These are phyloP conservation scores for Pyrrhia umbra DNA, from an alignment of 2,888 invertebrate species.

Conservation along the genomic window DNA sequence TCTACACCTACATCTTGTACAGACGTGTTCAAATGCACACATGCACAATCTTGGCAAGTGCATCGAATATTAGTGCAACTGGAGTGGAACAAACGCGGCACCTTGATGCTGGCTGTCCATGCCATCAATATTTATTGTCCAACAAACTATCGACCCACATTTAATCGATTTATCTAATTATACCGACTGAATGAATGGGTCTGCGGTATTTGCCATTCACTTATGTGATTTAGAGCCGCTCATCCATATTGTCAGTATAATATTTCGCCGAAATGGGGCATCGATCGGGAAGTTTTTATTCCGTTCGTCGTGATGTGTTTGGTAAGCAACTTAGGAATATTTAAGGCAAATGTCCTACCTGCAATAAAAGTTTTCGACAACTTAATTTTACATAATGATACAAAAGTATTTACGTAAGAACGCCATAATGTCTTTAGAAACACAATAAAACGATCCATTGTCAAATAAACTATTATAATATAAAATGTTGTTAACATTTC, in stretches of 20 bases:
- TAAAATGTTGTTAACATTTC: too few relatives aligned
- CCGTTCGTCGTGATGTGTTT: neutral
- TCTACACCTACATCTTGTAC: neutral
- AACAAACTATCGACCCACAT: slow-evolving; percentile 54
- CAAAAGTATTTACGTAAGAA: slow-evolving; percentile 4
- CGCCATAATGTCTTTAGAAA: slow-evolving; percentile 12
- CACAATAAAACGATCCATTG: slow-evolving; percentile 24
- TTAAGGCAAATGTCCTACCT: too few relatives aligned
- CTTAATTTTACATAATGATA: neutral
- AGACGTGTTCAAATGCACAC: slow-evolving; percentile 25
- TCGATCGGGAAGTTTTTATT: neutral
- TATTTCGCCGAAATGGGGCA: slow-evolving; percentile 8
- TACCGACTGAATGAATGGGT: slow-evolving; percentile 51
- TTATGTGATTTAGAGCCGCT: slow-evolving; percentile 42
- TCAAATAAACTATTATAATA: slow-evolving; percentile 43
- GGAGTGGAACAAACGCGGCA: slow-evolving; percentile 72
- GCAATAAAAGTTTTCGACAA: neutral
- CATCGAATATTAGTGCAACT: slow-evolving; percentile 68
- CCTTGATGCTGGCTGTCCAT: slow-evolving; percentile 66
- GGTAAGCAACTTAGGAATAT: neutral
- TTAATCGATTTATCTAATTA: slow-evolving; percentile 49
- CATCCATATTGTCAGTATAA: slow-evolving; percentile 23
- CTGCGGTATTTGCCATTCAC: slow-evolving; percentile 50
- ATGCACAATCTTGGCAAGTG: slow-evolving; percentile 68
- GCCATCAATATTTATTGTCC: slow-evolving; percentile 67